phyloP scores from a whole-genome alignment of 2,797 vertebrate species.

The Propithecus perrieri region DNA sequence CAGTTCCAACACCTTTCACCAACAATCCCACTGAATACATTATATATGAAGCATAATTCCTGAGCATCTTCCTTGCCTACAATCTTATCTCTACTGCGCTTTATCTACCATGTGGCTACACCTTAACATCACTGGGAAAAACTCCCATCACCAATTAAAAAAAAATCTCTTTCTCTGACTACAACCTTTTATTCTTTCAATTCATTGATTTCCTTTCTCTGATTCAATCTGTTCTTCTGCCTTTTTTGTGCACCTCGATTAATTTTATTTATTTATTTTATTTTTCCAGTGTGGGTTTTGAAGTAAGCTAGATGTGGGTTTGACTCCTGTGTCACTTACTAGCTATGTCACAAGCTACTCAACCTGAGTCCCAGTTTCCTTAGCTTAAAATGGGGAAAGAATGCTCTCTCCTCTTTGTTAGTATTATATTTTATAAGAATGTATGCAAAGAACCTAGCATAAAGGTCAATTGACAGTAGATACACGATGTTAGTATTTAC shows the following conservation, averaged over 20 bases:
- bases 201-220: neutral
- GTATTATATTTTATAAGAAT: neutral
- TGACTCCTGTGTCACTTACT: neutral
- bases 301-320: neutral
- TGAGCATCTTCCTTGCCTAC: neutral
- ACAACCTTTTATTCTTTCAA: neutral
- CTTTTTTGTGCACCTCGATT: neutral
- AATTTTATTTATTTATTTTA: neutral
- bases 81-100: neutral
- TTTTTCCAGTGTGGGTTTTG: neutral
- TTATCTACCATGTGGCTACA: neutral
- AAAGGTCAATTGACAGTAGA: neutral
- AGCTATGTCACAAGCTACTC: neutral
- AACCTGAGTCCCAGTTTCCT: neutral
- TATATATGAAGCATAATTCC: neutral
- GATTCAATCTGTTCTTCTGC: neutral
- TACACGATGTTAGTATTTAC: neutral
- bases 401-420: neutral
- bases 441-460: neutral
- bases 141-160: neutral
- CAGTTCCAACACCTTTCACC: neutral
- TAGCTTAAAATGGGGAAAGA: neutral
- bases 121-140: neutral
- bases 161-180: neutral
- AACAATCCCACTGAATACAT: neutral